Percentiles rank a stretch among this genome's conserved stretches.
Conservation (phyloP, 2,797 vertebrate species). For the Sebastes diploproa region DNA sequence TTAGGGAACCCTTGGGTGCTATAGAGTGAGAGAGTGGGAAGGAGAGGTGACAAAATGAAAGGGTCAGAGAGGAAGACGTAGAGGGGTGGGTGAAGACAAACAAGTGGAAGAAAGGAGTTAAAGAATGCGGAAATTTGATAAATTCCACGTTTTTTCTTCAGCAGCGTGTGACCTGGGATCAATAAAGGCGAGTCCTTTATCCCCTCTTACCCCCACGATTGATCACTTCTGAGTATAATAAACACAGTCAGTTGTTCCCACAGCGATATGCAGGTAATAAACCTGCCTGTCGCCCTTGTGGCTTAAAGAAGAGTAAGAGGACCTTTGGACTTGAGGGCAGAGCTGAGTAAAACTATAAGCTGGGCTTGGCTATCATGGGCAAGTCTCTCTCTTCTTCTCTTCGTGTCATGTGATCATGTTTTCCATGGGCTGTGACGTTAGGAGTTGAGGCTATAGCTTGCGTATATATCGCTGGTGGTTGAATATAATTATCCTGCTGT, state of each 20-base stretch:
- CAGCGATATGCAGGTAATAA: conserved; percentile 30
- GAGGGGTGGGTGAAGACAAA: neutral
- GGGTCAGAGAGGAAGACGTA: neutral
- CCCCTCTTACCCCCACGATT: neutral
- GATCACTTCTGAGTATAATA: conserved; percentile 10
- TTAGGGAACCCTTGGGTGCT: conserved; percentile 9
- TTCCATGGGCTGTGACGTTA: conserved; percentile 10
- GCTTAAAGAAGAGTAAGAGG: conserved; percentile 12
- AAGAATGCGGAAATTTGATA: neutral
- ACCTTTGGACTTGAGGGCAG: conserved; percentile 55
- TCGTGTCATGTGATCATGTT: conserved; percentile 23
- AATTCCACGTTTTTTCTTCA: neutral
- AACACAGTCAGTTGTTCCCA: neutral
- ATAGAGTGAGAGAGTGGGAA: conserved; percentile 1
- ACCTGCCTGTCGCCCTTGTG: conserved; percentile 1
- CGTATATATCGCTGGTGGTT: conserved; percentile 15
- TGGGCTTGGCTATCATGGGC: conserved; percentile 5
- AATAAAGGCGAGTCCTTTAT: neutral
- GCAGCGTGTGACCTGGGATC: neutral
- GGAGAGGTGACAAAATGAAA: neutral
- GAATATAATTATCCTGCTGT: conserved; percentile 33
- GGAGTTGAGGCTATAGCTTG: neutral
- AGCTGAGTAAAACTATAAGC: neutral
- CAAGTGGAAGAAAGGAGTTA: neutral
- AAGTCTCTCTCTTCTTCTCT: conserved; percentile 23